Base-by-base conservation (phyloP, 1,140 invertebrate species). In the Heterodera carotae region DNA sequence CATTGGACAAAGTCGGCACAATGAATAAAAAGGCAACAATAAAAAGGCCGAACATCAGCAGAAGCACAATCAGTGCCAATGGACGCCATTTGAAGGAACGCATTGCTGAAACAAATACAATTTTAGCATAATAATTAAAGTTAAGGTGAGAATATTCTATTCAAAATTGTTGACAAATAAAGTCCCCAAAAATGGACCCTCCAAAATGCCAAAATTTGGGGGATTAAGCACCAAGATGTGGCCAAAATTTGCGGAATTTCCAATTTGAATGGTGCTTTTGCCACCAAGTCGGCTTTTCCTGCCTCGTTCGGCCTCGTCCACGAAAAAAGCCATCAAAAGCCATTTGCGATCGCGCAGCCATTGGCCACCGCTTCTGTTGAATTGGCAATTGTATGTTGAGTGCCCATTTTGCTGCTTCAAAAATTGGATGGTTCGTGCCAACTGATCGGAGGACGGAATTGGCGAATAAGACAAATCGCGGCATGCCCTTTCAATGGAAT, bases 401-500 rank as follows among this genome's bases (percentile, higher is more conserved):
- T 15, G 15, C 22, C 62, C 27, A 15, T 31, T n/a, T n/a, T 66
- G 29, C 22, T 18, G 62, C 62, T 33, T 29, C 62, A 66, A 27
- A 66, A 66, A 66, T 66, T 29, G n/a, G 62, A 34, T 31, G 62
- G 62, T 66, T 3, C 29, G 29, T 29, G 27, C 62, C 62, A 66
- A 22, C 22, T 66, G 62, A 22, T 66, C 29, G 22, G 27, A 31
- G 6, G 29, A 27, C 62, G 48, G 48, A 2, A 29, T 34, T 2
- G 62, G 62, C 27, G 62, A 29, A 29, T 83, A 84, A 62, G 73
- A 79, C 27, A 83, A 75, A 29, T 83, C 82, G 1, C 29, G 27
- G 34, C 66, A 48, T 22, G 82, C 82, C 39, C 80, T 73, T 34
- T 82, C 62, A 68, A 84, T 82, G 27, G 79, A 84, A 68, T 68